Percentiles rank a stretch among this genome's conserved stretches.
Evolutionary conservation across 2,888 invertebrate species (phyloP).

Genomic region (Cryptocephalus moraei): DNA sequence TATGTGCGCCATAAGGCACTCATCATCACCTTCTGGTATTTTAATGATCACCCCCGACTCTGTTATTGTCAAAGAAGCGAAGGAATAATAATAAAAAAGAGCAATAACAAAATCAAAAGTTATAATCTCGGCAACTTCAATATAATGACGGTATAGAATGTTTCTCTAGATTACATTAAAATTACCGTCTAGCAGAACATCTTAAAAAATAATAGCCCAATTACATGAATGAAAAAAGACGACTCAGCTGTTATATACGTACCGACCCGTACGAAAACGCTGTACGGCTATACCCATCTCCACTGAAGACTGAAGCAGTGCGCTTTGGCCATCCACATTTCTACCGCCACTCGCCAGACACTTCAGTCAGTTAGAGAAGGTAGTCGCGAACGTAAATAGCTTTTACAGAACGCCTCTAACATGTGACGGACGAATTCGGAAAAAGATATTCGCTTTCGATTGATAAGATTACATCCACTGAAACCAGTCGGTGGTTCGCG

Average conservation of each 20-base stretch:
- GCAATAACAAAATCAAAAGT: neutral
- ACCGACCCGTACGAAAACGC: too few relatives aligned
- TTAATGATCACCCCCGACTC: too few relatives aligned
- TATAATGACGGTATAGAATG: neutral
- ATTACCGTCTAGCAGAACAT: neutral
- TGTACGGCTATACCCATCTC: neutral
- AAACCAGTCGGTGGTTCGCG: too few relatives aligned
- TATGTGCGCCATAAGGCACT: too few relatives aligned
- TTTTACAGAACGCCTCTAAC: neutral
- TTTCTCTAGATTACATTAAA: neutral
- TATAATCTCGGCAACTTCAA: neutral
- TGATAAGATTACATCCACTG: too few relatives aligned
- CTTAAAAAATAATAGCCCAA: neutral
- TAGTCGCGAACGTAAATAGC: neutral
- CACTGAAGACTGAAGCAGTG: neutral
- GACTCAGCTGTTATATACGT: too few relatives aligned
- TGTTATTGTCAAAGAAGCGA: too few relatives aligned
- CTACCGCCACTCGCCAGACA: neutral
- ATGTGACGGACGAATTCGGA: neutral
- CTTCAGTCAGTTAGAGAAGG: neutral
- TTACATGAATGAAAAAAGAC: neutral
- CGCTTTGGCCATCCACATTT: neutral
- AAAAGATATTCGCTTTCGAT: too few relatives aligned
- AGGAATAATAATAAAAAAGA: too few relatives aligned
- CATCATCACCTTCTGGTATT: too few relatives aligned